Evolutionary conservation across 2,888 invertebrate species (phyloP), one percentile per base, ranked within the genome.

Genomic region (Nemapogon koenigi): DNA sequence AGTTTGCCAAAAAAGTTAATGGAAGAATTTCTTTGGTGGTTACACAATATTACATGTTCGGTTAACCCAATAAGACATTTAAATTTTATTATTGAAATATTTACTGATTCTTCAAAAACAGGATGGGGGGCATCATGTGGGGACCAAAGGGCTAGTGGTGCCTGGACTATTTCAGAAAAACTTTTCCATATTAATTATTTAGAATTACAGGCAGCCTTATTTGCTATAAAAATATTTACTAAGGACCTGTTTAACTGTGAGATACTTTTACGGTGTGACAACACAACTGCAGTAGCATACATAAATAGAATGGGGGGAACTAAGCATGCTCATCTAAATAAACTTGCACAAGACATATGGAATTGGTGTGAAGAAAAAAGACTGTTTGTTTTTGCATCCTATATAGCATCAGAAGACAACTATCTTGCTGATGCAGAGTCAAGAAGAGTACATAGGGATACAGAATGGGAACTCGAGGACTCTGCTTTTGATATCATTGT

Each of bases 281-380:
- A 42, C 26, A 33, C 39, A 13, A 39, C 39, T 11, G 39, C 42
- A 13, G 39, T 42, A 8, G 7, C 39, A 2, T 38, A 42, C 27
- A 13, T 42, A 3, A 42, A 40, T 13, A 31, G 39, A 4, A 39
- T 42, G 39, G 42, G 39, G 16, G 39, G 41, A 3, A 37, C 37
- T 6, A 30, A 41, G 19, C 37, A 17, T 22, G 27, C 36, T 4
- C 45, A 46, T 35, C 17, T 47, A 14, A 45, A 42, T 33, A 18
- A 40, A 2, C 4, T 46, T 2, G 16, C 45, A 7, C 22, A 10
- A 7, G 10, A 22, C 7, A 43, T 46, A n/a, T 46, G 42, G 43
- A 42, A 42, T 15, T 45, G 43, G 42, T 46, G 45, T 27, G n/a
- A n/a, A n/a, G n/a, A n/a, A n/a, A n/a, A n/a, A n/a, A n/a, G n/a